Conservation (phyloP, 2,113 vertebrate genomes). For the Lophochroa leadbeateri region DNA sequence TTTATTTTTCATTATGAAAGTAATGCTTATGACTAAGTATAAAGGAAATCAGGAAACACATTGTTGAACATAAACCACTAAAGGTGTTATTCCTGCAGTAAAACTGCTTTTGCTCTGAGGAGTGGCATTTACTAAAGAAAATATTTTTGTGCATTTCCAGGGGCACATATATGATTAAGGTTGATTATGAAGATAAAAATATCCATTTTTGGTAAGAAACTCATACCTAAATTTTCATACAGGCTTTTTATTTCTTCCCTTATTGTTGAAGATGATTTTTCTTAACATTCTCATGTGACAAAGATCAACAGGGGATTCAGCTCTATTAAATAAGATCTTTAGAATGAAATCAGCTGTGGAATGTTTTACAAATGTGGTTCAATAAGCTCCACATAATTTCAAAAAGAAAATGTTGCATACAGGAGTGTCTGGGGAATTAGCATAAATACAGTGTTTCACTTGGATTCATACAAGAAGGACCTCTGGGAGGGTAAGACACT, state of each 20-base stretch:
- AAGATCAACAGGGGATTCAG: slow-evolving; percentile 58
- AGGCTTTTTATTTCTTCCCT: slow-evolving; percentile 36
- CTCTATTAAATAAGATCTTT: slow-evolving; percentile 73
- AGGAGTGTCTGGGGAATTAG: slow-evolving; percentile 68
- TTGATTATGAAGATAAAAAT: slow-evolving; percentile 35
- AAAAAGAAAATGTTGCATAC: slow-evolving; percentile 70
- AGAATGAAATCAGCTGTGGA: slow-evolving; percentile 76
- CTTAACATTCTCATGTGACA: slow-evolving; percentile 61
- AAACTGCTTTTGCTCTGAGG: not conserved
- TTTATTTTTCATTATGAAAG: not conserved
- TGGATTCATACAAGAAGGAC: slow-evolving; percentile 68
- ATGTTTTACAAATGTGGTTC: slow-evolving; percentile 79
- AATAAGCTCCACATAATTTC: slow-evolving; percentile 76
- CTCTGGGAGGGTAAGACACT: slow-evolving; percentile 71
- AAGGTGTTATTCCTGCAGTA: not conserved
- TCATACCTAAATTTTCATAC: slow-evolving; percentile 12
- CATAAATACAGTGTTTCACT: slow-evolving; percentile 75
- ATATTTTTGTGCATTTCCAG: not conserved
- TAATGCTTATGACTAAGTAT: not conserved
- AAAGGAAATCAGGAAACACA: not conserved
- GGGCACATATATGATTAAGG: not conserved
- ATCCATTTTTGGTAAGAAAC: not conserved
- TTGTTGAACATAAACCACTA: not conserved
- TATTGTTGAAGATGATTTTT: slow-evolving; percentile 60
- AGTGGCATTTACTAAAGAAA: not conserved